Evolutionary conservation across 2,888 invertebrate species (phyloP).

Genomic region (Embidobia sp.): DNA sequence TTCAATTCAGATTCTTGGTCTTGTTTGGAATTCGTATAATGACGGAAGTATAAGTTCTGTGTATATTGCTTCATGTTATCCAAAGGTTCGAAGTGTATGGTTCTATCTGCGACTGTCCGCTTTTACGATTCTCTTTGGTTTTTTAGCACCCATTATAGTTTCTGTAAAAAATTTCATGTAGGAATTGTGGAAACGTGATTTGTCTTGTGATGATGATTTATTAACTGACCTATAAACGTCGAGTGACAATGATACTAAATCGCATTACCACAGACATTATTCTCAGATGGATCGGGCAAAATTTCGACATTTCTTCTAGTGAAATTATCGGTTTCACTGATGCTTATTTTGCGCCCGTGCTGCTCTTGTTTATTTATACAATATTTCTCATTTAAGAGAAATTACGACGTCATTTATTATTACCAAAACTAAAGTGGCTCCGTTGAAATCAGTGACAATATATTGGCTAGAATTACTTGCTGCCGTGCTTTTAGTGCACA

Average conservation of each 20-base stretch:
- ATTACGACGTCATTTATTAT: background rate
- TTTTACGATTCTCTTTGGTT: constrained; percentile 9
- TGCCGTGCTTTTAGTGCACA: background rate
- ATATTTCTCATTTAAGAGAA: background rate
- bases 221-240: background rate
- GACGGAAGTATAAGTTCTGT: background rate
- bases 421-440: constrained; percentile 1
- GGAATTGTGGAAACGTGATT: constrained; percentile 9
- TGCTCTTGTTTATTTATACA: constrained; percentile 17
- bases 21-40: constrained; percentile 9
- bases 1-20: background rate
- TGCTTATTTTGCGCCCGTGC: constrained; percentile 14
- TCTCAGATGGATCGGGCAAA: background rate
- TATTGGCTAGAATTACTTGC: background rate
- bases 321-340: constrained; percentile 22
- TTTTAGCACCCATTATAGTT: background rate
- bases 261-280: background rate
- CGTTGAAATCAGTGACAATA: background rate
- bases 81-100: background rate
- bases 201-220: background rate
- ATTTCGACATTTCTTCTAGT: background rate
- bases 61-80: background rate
- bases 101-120: constrained; percentile 4
- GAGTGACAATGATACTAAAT: background rate
- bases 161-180: constrained; percentile 33